These are phyloP conservation scores for Drosophila prostipennis DNA, from an alignment of 2,888 invertebrate genomes.

Conservation along the genomic window DNA sequence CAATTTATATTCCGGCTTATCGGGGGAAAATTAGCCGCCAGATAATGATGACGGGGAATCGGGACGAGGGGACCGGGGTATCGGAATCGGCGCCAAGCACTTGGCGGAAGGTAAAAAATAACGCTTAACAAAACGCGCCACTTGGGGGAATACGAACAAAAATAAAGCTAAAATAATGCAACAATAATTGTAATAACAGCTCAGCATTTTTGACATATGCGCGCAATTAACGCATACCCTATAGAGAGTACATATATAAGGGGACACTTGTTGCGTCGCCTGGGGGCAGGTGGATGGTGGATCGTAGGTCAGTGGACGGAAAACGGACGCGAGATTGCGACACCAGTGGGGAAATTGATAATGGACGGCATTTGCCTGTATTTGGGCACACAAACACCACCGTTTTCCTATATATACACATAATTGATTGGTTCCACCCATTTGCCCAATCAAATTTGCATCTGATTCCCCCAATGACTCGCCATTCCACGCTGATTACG, in stretches of 20 bases:
- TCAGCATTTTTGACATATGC: slow-evolving; percentile 42
- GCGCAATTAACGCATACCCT: slow-evolving; percentile 46
- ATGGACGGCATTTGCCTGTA: slow-evolving; percentile 7
- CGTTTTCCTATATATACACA: not conserved
- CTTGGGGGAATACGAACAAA: slow-evolving; percentile 50
- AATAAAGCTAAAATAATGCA: slow-evolving; percentile 12
- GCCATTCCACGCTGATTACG: slow-evolving; percentile 7
- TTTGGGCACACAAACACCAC: slow-evolving; percentile 1
- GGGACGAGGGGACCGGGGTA: not conserved
- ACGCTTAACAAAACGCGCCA: slow-evolving; percentile 66
- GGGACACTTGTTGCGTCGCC: slow-evolving; percentile 33
- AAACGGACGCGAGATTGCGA: slow-evolving; percentile 21
- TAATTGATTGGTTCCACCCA: slow-evolving; percentile 33
- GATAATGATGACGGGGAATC: slow-evolving; percentile 24
- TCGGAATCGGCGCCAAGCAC: slow-evolving; percentile 41
- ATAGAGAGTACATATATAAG: not conserved
- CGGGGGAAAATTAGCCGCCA: slow-evolving; percentile 53
- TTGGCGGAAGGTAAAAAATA: slow-evolving; percentile 32
- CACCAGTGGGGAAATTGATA: slow-evolving; percentile 29
- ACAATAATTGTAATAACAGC: slow-evolving; percentile 28
- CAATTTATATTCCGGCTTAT: slow-evolving; percentile 53
- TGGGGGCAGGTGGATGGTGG: not conserved
- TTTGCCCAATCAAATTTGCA: slow-evolving; percentile 35
- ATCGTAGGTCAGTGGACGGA: slow-evolving; percentile 17
- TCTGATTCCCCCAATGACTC: slow-evolving; percentile 19